phyloP scores from a whole-genome alignment of 1,140 invertebrate species.

The Lepidurus couesii region DNA sequence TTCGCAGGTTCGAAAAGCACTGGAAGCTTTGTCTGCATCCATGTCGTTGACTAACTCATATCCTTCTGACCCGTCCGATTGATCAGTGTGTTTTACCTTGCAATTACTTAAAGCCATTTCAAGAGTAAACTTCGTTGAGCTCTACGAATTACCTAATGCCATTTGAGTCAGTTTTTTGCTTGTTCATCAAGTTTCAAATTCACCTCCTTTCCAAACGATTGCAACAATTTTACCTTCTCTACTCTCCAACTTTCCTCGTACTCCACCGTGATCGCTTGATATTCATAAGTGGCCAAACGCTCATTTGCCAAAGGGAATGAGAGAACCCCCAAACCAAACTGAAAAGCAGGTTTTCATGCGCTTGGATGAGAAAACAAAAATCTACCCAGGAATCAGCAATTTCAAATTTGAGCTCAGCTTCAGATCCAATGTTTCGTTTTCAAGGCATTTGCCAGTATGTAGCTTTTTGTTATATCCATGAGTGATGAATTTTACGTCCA shows the following conservation, averaged over 20 bases:
- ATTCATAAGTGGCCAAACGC: not conserved
- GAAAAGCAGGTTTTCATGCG: not conserved
- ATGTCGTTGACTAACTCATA: not conserved
- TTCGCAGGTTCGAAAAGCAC: not conserved
- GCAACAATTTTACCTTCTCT: not conserved
- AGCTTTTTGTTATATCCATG: not conserved
- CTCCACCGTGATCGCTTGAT: not conserved
- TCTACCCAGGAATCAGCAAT: no score
- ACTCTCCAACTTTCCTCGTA: not conserved
- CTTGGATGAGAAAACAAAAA: no score
- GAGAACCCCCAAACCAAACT: not conserved
- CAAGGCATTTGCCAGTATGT: not conserved
- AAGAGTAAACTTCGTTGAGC: no score
- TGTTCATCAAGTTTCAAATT: not conserved
- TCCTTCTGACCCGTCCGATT: constrained; percentile 3
- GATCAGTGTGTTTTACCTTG: not conserved
- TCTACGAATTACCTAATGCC: no score
- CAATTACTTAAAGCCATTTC: not conserved
- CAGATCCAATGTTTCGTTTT: not conserved
- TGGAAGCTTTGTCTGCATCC: constrained; percentile 16
- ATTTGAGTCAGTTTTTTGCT: not conserved
- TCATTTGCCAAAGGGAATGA: constrained; percentile 5
- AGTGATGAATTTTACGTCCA: constrained; percentile 11
- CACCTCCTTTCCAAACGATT: not conserved
- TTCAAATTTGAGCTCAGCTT: not conserved